Evolutionary conservation across 1,140 invertebrate species (phyloP).

Genomic region (Drosophila hydei): DNA sequence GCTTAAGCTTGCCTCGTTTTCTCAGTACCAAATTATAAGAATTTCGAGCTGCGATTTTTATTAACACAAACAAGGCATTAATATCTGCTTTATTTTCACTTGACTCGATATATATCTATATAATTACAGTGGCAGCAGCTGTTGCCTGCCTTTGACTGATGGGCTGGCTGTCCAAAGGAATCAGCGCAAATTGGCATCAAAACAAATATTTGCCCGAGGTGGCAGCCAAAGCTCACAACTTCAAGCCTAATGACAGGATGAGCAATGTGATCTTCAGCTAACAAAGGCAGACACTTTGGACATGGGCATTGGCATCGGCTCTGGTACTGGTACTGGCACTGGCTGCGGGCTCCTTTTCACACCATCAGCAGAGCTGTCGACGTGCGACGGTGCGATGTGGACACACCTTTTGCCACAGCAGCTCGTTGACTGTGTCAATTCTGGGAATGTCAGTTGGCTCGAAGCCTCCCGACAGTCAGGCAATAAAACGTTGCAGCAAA

Average conservation of each 20-base stretch:
- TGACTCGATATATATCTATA: constrained; percentile 32
- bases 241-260: constrained; percentile 72
- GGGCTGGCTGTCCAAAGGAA: constrained; percentile 67
- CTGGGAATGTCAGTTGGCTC: constrained; percentile 51
- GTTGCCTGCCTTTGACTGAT: constrained; percentile 42
- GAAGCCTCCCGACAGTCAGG: constrained; percentile 10
- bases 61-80: constrained; percentile 80
- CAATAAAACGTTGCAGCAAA: constrained; percentile 76
- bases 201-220: constrained; percentile 80
- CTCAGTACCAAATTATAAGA: constrained; percentile 41
- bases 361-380: constrained; percentile 46
- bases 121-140: constrained; percentile 69
- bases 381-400: constrained; percentile 62
- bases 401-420: constrained; percentile 64
- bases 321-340: background rate
- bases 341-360: constrained; percentile 61
- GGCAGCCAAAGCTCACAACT: constrained; percentile 54
- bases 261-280: constrained; percentile 24
- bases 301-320: background rate
- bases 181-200: constrained; percentile 79
- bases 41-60: constrained; percentile 53
- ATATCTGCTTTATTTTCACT: constrained; percentile 70
- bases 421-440: constrained; percentile 71
- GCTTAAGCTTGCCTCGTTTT: constrained; percentile 13
- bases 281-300: constrained; percentile 10